Evolutionary conservation across 1,140 invertebrate genomes (phyloP), one percentile per base, ranked within the genome.

Genomic region (Drosophila jambulina): DNA sequence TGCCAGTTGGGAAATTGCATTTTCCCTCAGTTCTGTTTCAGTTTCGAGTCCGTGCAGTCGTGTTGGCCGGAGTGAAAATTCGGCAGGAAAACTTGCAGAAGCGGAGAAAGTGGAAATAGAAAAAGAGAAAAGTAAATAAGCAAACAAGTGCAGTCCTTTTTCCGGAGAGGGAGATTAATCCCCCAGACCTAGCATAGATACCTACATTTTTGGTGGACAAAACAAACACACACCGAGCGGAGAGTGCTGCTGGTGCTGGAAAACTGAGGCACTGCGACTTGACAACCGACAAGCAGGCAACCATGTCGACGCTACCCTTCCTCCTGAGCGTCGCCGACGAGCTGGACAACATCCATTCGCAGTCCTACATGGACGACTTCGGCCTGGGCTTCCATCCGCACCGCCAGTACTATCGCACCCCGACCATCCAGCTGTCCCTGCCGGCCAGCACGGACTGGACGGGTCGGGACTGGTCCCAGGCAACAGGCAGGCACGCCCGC

Each of bases 321-420:
- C 70, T 92, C 34, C 57, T 92, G 56, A 92, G 91, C 70, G 91
- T 92, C 21, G 91, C 91, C 74, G 91, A 92, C 75, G 91, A 92
- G 78, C 81, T 92, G 72, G 91, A 92, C 82, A 92, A 92, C 76
- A 80, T 92, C 38, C 85, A 92, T 46, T 91, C 88, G 9, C 91
- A 92, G 51, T 88, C 90, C 29, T 92, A 92, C 32, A 74, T 92
- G 86, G 91, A 92, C 51, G 91, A 92, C 71, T 92, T 92, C 19
- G 91, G 91, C 6, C 61, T 92, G 80, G 91, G 91, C 57, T 92
- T 92, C 75, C 88, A 92, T 90, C 91, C 91, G 21, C 91, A 92
- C 60, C 86, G 91, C 1, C 91, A 92, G 21, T 92, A 92, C 56
- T 91, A 92, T 63, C 81, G 91, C 10, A 82, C 91, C 19, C 91